Evolutionary conservation across 1,140 invertebrate genomes (phyloP).

Genomic region (Hyphantria cunea): DNA sequence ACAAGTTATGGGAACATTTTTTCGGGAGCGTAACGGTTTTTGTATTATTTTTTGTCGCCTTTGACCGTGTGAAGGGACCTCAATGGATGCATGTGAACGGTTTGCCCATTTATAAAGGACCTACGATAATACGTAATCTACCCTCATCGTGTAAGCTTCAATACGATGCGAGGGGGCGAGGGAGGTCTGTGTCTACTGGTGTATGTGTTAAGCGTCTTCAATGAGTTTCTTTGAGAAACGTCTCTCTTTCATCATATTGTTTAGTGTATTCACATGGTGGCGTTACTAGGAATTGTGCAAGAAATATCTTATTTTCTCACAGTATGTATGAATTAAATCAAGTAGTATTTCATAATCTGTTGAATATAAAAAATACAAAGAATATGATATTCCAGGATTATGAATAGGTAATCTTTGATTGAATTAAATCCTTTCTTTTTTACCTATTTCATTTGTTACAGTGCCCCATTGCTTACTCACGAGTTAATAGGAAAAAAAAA

Average conservation of each 20-base stretch:
- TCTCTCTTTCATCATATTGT: conserved; percentile 61
- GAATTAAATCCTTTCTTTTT: too few species aligned
- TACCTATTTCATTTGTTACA: too few species aligned
- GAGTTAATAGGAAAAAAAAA: too few species aligned
- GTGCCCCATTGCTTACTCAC: too few species aligned
- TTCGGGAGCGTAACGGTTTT: conserved; percentile 78
- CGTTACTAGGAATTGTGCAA: conserved; percentile 56
- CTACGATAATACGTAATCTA: conserved; percentile 36
- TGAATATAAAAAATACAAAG: too few species aligned
- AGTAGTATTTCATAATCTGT: too few species aligned
- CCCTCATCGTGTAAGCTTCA: conserved; percentile 20
- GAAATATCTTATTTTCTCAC: conserved; percentile 24
- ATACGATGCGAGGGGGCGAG: conserved; percentile 21
- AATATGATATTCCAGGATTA: too few species aligned
- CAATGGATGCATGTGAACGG: conserved; percentile 72
- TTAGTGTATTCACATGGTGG: conserved; percentile 64
- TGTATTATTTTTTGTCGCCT: conserved; percentile 78
- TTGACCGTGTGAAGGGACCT: conserved; percentile 77
- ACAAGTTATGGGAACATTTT: conserved; percentile 75
- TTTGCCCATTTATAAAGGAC: conserved; percentile 49
- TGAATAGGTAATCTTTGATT: too few species aligned
- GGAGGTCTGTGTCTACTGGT: conserved; percentile 49
- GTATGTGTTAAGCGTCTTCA: conserved; percentile 53
- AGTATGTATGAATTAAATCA: background rate
- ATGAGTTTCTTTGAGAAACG: conserved; percentile 67